Percentiles rank a stretch among this genome's conserved stretches.
phyloP scores from a whole-genome alignment of 2,797 vertebrate genomes.

The Platyrinchus mystaceus region DNA sequence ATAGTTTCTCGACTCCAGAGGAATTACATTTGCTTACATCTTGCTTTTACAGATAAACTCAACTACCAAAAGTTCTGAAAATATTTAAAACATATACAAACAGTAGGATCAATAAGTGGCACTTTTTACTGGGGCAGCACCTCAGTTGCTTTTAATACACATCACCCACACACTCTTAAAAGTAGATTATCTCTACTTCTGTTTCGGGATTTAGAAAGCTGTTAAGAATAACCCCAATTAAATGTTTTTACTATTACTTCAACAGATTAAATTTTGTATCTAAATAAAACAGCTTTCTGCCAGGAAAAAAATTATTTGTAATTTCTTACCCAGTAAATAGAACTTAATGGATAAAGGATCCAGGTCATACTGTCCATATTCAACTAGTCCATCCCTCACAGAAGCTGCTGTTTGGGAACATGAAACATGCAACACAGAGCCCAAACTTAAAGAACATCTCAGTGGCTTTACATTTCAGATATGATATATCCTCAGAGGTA shows the following conservation, averaged over 20 bases:
- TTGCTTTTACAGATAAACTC: slow-evolving; percentile 66
- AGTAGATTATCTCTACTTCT: not conserved
- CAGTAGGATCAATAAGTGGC: not conserved
- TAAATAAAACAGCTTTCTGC: slow-evolving; percentile 32
- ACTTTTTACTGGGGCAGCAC: not conserved
- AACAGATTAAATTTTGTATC: slow-evolving; percentile 36
- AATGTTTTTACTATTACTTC: slow-evolving; percentile 18
- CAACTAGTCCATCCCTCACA: not conserved
- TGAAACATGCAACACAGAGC: not conserved
- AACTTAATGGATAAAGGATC: not conserved
- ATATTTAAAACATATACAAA: slow-evolving; percentile 51
- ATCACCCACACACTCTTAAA: not conserved
- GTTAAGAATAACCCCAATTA: slow-evolving; percentile 25
- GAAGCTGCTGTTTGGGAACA: not conserved
- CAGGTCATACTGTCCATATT: not conserved
- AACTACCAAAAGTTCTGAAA: slow-evolving; percentile 77
- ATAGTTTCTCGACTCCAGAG: slow-evolving; percentile 67
- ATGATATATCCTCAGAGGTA: not conserved
- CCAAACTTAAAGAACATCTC: not conserved
- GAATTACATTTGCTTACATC: slow-evolving; percentile 80
- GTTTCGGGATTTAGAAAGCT: not conserved
- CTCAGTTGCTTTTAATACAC: not conserved
- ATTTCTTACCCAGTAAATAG: not conserved
- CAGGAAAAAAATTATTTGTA: not conserved
- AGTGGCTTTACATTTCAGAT: not conserved